These are phyloP conservation scores for Pollenia griseotomentosa DNA, from an alignment of 2,888 invertebrate genomes.

Conservation along the genomic window DNA sequence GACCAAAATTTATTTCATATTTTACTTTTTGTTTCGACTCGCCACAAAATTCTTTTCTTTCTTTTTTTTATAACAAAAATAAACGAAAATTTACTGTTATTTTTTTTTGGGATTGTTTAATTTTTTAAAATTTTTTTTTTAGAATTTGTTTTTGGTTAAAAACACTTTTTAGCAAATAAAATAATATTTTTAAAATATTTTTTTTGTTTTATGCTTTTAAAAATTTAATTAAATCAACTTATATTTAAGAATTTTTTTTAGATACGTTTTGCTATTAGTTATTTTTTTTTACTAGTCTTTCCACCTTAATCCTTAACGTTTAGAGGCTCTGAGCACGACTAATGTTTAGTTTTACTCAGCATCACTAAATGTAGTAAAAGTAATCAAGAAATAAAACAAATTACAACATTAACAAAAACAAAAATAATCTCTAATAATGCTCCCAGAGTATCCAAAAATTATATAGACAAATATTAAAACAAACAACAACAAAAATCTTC, in stretches of 20 bases:
- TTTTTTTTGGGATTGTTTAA: neutral
- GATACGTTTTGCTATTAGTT: neutral
- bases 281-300: constrained; percentile 7
- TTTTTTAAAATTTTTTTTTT: constrained; percentile 5
- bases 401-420: constrained; percentile 24
- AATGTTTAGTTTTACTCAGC: constrained; percentile 78
- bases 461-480: constrained; percentile 77
- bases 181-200: neutral
- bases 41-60: constrained; percentile 30
- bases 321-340: constrained; percentile 82
- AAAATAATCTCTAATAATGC: constrained; percentile 57
- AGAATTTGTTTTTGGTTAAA: neutral
- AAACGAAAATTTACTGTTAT: constrained; percentile 55
- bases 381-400: constrained; percentile 62
- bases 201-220: constrained; percentile 20
- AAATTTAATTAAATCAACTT: neutral
- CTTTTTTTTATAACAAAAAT: constrained; percentile 28
- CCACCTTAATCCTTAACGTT: constrained; percentile 75
- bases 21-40: constrained; percentile 24
- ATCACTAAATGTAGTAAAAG: constrained; percentile 77
- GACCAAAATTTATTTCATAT: constrained; percentile 53
- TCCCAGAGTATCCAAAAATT: constrained; percentile 75
- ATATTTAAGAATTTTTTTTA: neutral
- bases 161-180: constrained; percentile 1
- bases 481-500: constrained; percentile 74